phyloP scores from a whole-genome alignment of 1,140 invertebrate genomes.

The Micrasema longulum region DNA sequence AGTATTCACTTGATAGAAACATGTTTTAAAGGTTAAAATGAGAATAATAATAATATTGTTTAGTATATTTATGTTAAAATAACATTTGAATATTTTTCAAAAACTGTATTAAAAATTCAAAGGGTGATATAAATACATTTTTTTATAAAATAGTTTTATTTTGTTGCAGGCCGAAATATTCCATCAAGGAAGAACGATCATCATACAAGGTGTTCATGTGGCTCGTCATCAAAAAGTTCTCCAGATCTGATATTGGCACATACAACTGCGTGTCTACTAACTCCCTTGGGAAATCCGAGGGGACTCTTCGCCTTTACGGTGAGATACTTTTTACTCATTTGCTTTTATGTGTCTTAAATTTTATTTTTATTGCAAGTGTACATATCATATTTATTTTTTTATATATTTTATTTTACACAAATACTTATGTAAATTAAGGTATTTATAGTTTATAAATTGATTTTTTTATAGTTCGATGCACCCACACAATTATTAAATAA shows the following conservation, averaged over 20 bases:
- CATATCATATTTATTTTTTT: not conserved
- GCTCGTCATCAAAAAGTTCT: conserved; percentile 84
- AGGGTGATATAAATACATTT: too few relatives aligned
- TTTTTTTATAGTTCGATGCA: too few relatives aligned
- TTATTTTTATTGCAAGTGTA: not conserved
- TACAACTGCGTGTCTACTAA: conserved; percentile 94
- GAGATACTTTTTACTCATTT: conserved; percentile 60
- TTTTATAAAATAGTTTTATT: too few relatives aligned
- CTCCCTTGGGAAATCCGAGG: conserved; percentile 86
- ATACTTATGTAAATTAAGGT: too few relatives aligned
- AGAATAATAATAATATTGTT: too few relatives aligned
- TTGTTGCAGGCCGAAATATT: conserved; percentile 81
- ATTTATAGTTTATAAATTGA: too few relatives aligned
- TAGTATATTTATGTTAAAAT: too few relatives aligned
- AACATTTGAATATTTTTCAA: too few relatives aligned
- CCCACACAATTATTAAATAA: too few relatives aligned
- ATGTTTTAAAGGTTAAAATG: too few relatives aligned
- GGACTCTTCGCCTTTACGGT: conserved; percentile 88
- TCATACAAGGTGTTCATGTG: conserved; percentile 88
- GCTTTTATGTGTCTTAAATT: not conserved
- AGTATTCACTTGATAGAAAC: too few relatives aligned
- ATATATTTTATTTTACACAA: not conserved
- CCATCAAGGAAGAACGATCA: conserved; percentile 80
- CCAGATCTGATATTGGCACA: conserved; percentile 83
- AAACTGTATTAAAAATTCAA: too few relatives aligned